Evolutionary conservation across 2,888 invertebrate genomes (phyloP), one percentile per base, ranked within the genome.

Genomic region (Eupithecia exiguata): DNA sequence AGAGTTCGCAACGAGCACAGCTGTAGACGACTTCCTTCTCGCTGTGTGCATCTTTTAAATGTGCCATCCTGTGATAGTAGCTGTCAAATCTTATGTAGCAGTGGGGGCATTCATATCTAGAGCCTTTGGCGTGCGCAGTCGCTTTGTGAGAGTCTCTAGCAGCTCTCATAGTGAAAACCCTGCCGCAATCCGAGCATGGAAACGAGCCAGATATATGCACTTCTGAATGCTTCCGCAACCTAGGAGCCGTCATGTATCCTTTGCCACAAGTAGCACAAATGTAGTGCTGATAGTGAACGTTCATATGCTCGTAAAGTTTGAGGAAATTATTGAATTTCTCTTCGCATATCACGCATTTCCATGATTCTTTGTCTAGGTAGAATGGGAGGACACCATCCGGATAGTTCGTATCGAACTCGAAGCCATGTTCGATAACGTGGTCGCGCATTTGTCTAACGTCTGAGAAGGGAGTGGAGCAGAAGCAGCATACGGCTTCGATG

Each of bases 281-380:
- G 36, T 92, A 92, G 80, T 93, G 90, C 76, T 94, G 93, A 46
- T 94, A 94, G 75, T 94, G 94, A 0, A 85, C 74, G 70, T 94
- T 94, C 93, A 94, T 94, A 61, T 94, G 94, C 74, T 94, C 92
- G 77, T 93, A 93, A 0, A 94, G 83, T 82, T 93, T 93, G 0
- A 94, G 80, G 72, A 93, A 93, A 62, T 92, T 93, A 70, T 93
- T 93, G 77, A 93, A 94, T 40, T 83, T 87, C 61, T 89, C 87
- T 0, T 82, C 78, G 70, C 94, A 94, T 71, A 93, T 86, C 0
- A 91, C 82, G 78, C 94, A 94, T 43, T 82, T 84, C 93, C 93
- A 93, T 0, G 85, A 87, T n/a, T 91, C 89, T 69, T 92, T 92
- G 65, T 92, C 85, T 16, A 94, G 81, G 35, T 78, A 82, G 79